These are phyloP conservation scores for Polyodon spathula DNA, from an alignment of 2,113 vertebrate genomes.

Conservation along the genomic window DNA sequence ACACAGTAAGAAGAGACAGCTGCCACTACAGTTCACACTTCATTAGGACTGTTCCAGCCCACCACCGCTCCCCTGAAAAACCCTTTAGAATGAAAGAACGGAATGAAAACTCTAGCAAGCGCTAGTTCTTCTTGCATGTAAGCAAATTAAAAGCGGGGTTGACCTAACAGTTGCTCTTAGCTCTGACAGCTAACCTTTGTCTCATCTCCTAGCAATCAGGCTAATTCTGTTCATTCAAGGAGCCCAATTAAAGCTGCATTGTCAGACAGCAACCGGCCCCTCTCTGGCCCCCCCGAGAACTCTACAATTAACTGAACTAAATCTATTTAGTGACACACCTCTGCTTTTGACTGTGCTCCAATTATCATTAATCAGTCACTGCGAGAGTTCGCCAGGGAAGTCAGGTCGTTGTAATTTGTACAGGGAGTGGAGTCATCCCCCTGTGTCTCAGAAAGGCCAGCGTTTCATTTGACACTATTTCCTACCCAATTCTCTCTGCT, in stretches of 20 bases:
- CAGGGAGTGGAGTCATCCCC: constrained; percentile 28
- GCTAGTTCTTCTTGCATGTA: no score
- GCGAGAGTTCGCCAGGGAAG: constrained; percentile 39
- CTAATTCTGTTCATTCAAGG: constrained; percentile 78
- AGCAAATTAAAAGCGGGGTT: constrained; percentile 21
- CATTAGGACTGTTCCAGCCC: no score
- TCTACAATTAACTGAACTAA: constrained; percentile 75
- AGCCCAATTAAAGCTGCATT: constrained; percentile 78
- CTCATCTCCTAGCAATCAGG: constrained; percentile 74
- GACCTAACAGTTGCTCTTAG: constrained; percentile 36
- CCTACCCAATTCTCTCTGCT: constrained; percentile 23
- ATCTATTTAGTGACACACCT: constrained; percentile 76
- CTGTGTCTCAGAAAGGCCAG: constrained; percentile 41
- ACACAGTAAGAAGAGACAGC: no score
- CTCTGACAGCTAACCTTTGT: constrained; percentile 51
- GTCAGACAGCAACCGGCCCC: constrained; percentile 74
- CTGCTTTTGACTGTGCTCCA: constrained; percentile 65
- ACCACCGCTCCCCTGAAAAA: no score
- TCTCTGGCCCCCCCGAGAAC: constrained; percentile 64
- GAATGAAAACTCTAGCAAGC: no score
- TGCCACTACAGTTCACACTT: no score
- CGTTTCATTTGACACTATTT: constrained; percentile 22
- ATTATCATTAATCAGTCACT: constrained; percentile 73
- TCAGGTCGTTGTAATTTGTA: constrained; percentile 49
- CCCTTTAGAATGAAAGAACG: no score